Percentiles rank a stretch among this genome's conserved stretches.
These are phyloP conservation scores for Malurus elegans DNA, from an alignment of 2,113 vertebrate genomes.

Conservation along the genomic window DNA sequence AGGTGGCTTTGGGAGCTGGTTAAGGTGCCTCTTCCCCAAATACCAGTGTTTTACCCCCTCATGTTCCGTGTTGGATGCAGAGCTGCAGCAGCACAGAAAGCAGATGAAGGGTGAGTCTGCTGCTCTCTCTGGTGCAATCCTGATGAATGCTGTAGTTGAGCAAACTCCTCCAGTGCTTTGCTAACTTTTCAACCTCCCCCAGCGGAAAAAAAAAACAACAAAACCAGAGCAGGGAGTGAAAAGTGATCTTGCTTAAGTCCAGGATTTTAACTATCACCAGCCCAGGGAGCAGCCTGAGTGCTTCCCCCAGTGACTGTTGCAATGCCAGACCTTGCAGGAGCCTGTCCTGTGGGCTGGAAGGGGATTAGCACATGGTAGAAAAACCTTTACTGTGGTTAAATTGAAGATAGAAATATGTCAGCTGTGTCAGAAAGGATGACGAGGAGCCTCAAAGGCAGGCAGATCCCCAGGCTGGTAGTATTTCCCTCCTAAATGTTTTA, in stretches of 20 bases:
- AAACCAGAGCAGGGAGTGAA: neutral
- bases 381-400: neutral
- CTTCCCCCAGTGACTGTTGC: neutral
- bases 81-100: neutral
- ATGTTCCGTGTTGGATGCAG: fast-evolving
- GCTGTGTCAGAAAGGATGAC: neutral
- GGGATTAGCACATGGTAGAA: neutral
- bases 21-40: neutral
- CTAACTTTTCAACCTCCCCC: neutral
- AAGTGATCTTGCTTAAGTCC: neutral
- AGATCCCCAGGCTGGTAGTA: neutral
- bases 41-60: fast-evolving
- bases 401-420: neutral
- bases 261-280: neutral
- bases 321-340: neutral
- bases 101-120: neutral
- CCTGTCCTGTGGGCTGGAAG: neutral
- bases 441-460: neutral
- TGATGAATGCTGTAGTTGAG: neutral
- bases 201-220: neutral
- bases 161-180: neutral
- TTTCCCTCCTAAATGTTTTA: neutral
- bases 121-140: neutral
- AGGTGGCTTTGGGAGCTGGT: neutral
- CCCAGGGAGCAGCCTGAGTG: fast-evolving